These are phyloP conservation scores for Malurus leucopterus DNA, from an alignment of 2,797 vertebrate species.

Conservation along the genomic window DNA sequence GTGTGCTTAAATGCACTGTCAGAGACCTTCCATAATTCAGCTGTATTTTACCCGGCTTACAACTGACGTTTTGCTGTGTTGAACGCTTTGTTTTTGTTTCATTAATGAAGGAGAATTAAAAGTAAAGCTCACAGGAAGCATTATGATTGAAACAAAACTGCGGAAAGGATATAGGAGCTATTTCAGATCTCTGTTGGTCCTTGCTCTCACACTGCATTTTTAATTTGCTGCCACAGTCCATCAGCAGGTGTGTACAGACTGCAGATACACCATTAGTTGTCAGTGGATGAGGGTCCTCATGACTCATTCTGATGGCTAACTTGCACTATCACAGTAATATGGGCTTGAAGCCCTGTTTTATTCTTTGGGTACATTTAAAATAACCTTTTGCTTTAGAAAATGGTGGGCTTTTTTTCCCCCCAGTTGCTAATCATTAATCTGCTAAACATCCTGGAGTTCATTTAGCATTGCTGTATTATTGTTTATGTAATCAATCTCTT, in stretches of 20 bases:
- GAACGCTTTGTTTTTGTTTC: background rate
- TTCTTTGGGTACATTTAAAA: slow-evolving; percentile 31
- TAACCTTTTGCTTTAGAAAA: background rate
- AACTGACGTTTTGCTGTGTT: background rate
- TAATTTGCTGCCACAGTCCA: slow-evolving; percentile 77
- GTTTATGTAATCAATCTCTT: slow-evolving; percentile 27
- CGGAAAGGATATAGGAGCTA: background rate
- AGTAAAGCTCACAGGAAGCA: background rate
- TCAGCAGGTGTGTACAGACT: slow-evolving; percentile 50
- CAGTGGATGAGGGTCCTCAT: slow-evolving; percentile 61
- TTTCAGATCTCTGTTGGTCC: slow-evolving; percentile 65
- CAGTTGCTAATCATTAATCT: background rate
- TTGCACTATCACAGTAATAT: slow-evolving; percentile 42
- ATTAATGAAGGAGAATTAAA: background rate
- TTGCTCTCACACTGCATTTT: slow-evolving; percentile 74
- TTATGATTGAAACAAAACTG: background rate
- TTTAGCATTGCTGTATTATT: background rate
- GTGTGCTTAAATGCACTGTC: background rate
- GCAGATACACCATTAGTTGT: slow-evolving; percentile 57
- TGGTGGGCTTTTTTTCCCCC: background rate
- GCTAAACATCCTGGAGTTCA: background rate
- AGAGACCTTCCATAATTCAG: background rate
- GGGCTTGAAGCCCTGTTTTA: slow-evolving; percentile 21
- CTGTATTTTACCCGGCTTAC: background rate
- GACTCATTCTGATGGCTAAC: slow-evolving; percentile 69